Evolutionary conservation across 2,113 vertebrate species (phyloP).

Genomic region (human (Homo sapiens)): GRCh38 chr1:26927501-26928000

Average conservation of each 20-base stretch:
- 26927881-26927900: neutral
- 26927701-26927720: neutral
- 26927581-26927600: no score
- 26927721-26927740: neutral
- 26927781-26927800: neutral
- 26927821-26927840: neutral
- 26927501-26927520: no score
- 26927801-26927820: neutral
- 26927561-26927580: no score
- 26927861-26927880: neutral
- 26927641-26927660: neutral
- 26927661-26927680: neutral
- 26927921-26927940: neutral
- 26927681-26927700: neutral
- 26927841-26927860: neutral
- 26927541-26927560: accelerated
- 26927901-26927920: neutral
- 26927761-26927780: neutral
- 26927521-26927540: no score
- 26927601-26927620: no score
- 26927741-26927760: neutral
- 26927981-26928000: neutral
- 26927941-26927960: neutral
- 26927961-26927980: neutral
- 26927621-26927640: neutral